These are phyloP conservation scores for Halcyon senegalensis DNA, from an alignment of 2,113 vertebrate species.

Conservation along the genomic window DNA sequence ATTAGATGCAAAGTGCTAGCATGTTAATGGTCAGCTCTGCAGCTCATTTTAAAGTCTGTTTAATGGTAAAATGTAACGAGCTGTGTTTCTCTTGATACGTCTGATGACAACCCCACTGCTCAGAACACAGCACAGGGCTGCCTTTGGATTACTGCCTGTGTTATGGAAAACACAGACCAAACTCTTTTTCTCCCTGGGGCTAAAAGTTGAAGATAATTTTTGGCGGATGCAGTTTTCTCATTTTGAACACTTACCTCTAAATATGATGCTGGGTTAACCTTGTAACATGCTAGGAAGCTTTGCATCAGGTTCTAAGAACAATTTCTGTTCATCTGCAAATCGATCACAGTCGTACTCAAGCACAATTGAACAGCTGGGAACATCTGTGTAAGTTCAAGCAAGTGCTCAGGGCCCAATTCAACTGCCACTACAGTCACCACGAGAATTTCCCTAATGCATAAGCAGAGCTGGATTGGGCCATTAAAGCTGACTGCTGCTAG, in stretches of 20 bases:
- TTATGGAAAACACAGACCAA: neutral
- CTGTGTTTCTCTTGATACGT: neutral
- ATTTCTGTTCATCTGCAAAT: neutral
- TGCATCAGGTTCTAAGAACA: neutral
- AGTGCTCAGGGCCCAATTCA: slow-evolving; percentile 22
- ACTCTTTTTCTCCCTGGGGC: neutral
- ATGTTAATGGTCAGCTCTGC: slow-evolving; percentile 6
- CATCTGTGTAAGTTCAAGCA: neutral
- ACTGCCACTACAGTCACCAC: neutral
- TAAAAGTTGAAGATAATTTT: neutral
- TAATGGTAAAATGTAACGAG: neutral
- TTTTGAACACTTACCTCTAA: neutral
- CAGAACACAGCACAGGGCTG: neutral
- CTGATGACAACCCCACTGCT: neutral
- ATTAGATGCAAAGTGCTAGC: slow-evolving; percentile 30
- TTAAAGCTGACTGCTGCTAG: neutral
- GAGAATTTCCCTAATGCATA: neutral
- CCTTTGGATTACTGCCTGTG: neutral
- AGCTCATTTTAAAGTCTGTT: neutral
- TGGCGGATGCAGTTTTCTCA: neutral
- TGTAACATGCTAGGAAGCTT: slow-evolving; percentile 34
- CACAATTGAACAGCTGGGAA: neutral
- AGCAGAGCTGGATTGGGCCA: slow-evolving; percentile 13
- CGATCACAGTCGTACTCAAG: neutral
- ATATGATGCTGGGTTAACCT: neutral